Percentiles rank a stretch among this genome's conserved stretches.
Evolutionary conservation across 2,797 vertebrate genomes (phyloP).

Genomic region (Babyrousa celebensis): DNA sequence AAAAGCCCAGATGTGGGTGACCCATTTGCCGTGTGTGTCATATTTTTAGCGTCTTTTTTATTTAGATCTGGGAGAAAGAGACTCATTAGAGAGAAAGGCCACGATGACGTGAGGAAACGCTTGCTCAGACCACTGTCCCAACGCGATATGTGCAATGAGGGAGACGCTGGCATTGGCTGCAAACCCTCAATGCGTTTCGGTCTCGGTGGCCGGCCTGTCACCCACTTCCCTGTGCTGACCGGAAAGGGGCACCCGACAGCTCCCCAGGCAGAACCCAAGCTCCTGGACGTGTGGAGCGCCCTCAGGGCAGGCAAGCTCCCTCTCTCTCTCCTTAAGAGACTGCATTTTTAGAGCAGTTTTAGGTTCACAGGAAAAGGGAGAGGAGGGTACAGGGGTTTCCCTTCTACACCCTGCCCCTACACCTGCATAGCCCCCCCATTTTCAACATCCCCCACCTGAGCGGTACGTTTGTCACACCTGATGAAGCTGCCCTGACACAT

Average conservation of each 20-base stretch:
- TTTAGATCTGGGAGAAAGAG: constrained; percentile 83
- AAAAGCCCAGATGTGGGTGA: constrained; percentile 87
- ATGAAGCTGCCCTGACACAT: too few relatives aligned
- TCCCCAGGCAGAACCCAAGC: not conserved
- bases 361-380: constrained; percentile 1
- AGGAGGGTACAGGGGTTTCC: not conserved
- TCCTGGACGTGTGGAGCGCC: not conserved
- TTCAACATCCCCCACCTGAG: not conserved
- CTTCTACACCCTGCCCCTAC: too few relatives aligned
- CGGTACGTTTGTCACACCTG: not conserved
- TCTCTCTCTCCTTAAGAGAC: not conserved
- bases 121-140: constrained; percentile 85
- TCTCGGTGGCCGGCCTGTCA: not conserved
- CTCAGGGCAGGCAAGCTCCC: not conserved
- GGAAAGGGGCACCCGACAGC: not conserved
- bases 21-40: constrained; percentile 80
- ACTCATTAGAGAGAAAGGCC: constrained; percentile 85
- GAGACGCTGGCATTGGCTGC: constrained; percentile 62
- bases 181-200: constrained; percentile 35
- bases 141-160: constrained; percentile 82
- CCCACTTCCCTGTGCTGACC: not conserved
- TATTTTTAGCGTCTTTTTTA: constrained; percentile 79
- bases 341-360: not conserved
- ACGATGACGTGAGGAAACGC: constrained; percentile 85
- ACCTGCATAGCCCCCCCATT: not conserved